phyloP scores from a whole-genome alignment of 2,113 vertebrate species.

The Gasterosteus aculeatus region DNA sequence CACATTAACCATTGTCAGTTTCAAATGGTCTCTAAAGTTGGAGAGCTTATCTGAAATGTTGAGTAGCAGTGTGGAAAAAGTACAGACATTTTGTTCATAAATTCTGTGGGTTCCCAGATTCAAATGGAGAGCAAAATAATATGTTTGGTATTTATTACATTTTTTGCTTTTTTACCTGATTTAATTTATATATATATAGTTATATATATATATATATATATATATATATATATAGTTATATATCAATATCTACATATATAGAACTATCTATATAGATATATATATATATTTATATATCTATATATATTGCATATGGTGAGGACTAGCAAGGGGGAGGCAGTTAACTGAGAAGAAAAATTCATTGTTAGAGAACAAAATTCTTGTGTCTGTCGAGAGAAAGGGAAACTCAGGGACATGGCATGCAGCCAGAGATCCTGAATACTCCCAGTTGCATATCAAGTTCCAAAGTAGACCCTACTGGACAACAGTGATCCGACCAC shows the following conservation, averaged over 20 bases:
- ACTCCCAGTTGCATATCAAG: slow-evolving; percentile 72
- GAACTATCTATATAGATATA: too few species aligned
- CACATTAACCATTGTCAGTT: slow-evolving; percentile 50
- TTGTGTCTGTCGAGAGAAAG: slow-evolving; percentile 33
- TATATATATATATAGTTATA: too few species aligned
- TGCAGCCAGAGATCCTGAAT: slow-evolving; percentile 67
- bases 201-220: not conserved
- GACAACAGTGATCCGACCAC: slow-evolving; percentile 72
- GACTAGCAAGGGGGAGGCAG: not conserved
- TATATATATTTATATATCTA: too few species aligned
- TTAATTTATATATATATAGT: not conserved
- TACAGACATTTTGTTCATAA: slow-evolving; percentile 16
- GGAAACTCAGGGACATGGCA: slow-evolving; percentile 65
- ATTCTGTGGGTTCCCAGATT: slow-evolving; percentile 32
- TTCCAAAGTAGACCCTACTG: slow-evolving; percentile 74
- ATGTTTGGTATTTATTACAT: slow-evolving; percentile 5
- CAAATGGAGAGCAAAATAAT: not conserved
- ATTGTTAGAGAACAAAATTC: slow-evolving; percentile 8
- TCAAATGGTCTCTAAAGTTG: slow-evolving; percentile 56
- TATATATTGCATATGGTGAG: not conserved
- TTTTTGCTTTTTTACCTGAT: slow-evolving; percentile 8
- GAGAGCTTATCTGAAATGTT: slow-evolving; percentile 59
- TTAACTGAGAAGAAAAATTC: slow-evolving; percentile 2
- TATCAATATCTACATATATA: too few species aligned
- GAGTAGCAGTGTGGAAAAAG: slow-evolving; percentile 48